These are phyloP conservation scores for Labeo rohita DNA, from an alignment of 2,113 vertebrate genomes.

Conservation along the genomic window DNA sequence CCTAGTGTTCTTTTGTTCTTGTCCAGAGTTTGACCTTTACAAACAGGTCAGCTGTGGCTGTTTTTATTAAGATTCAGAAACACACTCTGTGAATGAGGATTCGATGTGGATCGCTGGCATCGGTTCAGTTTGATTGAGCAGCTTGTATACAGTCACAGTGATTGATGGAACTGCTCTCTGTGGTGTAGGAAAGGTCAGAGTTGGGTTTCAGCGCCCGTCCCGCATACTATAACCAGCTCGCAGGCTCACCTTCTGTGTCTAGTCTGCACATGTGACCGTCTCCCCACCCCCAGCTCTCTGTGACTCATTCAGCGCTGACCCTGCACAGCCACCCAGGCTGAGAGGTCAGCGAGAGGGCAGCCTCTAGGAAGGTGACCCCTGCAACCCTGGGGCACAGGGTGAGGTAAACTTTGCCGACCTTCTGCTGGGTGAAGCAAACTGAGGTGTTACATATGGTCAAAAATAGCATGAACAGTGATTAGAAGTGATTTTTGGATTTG, in stretches of 20 bases:
- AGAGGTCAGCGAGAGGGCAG: constrained; percentile 35
- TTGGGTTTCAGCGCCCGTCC: constrained; percentile 28
- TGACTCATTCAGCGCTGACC: constrained; percentile 51
- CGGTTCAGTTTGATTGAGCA: constrained; percentile 32
- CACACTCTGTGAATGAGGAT: constrained; percentile 6
- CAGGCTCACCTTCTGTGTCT: constrained; percentile 18
- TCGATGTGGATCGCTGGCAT: constrained; percentile 30
- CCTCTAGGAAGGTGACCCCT: constrained; percentile 30
- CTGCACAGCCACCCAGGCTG: neutral
- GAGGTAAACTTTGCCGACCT: constrained; percentile 32
- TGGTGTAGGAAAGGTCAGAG: constrained; percentile 38
- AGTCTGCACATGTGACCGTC: constrained; percentile 25
- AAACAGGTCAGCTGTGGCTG: constrained; percentile 10
- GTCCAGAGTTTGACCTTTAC: constrained; percentile 20
- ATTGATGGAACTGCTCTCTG: constrained; percentile 25
- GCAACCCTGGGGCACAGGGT: constrained; percentile 18
- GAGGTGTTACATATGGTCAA: constrained; percentile 1
- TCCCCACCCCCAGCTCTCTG: constrained; percentile 49
- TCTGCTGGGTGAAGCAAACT: constrained; percentile 18
- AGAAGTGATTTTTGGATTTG: neutral
- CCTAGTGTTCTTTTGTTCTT: neutral
- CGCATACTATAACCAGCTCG: constrained; percentile 39
- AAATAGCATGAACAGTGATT: neutral
- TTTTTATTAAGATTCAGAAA: constrained; percentile 31
- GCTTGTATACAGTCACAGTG: constrained; percentile 13